Percentiles rank a stretch among this genome's conserved stretches.
phyloP scores from a whole-genome alignment of 2,888 invertebrate genomes.

The Bruchidius siliquastri region DNA sequence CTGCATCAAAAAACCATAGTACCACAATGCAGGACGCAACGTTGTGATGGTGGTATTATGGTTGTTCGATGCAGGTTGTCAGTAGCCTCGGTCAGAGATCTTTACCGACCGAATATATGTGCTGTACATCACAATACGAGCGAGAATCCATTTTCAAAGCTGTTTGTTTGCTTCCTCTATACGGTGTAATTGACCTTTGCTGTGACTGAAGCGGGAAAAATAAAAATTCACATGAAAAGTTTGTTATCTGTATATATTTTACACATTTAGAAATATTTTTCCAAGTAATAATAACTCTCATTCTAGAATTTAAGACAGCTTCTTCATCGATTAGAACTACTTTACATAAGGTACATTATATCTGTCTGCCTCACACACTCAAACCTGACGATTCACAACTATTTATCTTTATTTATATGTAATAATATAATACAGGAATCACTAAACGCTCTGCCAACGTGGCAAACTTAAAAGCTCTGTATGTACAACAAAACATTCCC shows the following conservation, averaged over 20 bases:
- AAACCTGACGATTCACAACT: constrained; percentile 40
- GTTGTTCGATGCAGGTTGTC: no score
- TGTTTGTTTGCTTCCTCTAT: no score
- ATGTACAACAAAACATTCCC: constrained; percentile 14
- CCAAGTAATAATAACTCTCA: constrained; percentile 43
- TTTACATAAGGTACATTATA: constrained; percentile 49
- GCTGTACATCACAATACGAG: no score
- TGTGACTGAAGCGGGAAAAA: neutral
- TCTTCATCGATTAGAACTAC: constrained; percentile 38
- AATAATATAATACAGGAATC: constrained; percentile 43
- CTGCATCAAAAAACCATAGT: no score
- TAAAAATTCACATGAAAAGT: constrained; percentile 24
- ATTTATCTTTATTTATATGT: constrained; percentile 31
- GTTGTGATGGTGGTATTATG: no score
- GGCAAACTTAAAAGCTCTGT: constrained; percentile 17
- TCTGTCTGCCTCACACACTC: constrained; percentile 36
- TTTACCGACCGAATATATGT: no score
- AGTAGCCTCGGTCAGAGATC: no score
- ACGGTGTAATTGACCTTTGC: no score
- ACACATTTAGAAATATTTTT: constrained; percentile 49
- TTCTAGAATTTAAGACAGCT: constrained; percentile 45
- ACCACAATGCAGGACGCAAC: no score
- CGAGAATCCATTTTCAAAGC: no score
- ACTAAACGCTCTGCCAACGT: constrained; percentile 30
- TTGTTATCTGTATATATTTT: constrained; percentile 45